Evolutionary conservation across 2,888 invertebrate species (phyloP).

Genomic region (Aphodius sticticus): DNA sequence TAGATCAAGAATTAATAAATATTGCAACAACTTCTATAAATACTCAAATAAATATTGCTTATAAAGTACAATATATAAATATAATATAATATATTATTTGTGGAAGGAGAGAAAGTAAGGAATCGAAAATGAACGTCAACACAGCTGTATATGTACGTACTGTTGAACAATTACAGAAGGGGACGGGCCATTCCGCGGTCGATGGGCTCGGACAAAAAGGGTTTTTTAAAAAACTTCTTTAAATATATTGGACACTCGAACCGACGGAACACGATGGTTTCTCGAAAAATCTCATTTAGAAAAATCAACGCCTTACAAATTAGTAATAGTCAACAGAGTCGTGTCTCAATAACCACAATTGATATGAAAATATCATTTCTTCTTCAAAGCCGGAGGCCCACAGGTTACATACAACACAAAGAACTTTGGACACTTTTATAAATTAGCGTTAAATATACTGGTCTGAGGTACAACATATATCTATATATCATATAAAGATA

Average conservation of each 20-base stretch:
- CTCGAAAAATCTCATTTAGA: conserved; percentile 34
- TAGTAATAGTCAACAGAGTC: conserved; percentile 34
- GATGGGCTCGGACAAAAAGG: conserved; percentile 60
- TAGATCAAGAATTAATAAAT: conserved; percentile 5
- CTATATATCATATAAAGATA: conserved; percentile 17
- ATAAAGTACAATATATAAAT: not conserved
- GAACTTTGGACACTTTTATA: conserved; percentile 14
- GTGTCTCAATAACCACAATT: conserved; percentile 25
- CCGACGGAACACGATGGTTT: conserved; percentile 51
- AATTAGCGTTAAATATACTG: conserved; percentile 25
- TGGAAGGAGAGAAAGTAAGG: conserved; percentile 15
- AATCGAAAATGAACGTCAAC: conserved; percentile 12
- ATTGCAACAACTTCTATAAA: conserved; percentile 8
- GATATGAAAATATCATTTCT: conserved; percentile 35
- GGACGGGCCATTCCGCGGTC: conserved; percentile 62
- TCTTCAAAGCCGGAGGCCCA: conserved; percentile 33
- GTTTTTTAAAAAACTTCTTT: conserved; percentile 47
- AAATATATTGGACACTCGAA: conserved; percentile 57
- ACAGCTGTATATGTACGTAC: not conserved
- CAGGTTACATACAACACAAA: conserved; percentile 12
- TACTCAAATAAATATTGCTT: not conserved
- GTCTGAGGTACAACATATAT: conserved; percentile 17
- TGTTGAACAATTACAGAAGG: conserved; percentile 41
- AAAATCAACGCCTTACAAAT: conserved; percentile 29
- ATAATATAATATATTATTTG: not conserved